phyloP scores from a whole-genome alignment of 2,797 vertebrate genomes.

The Acipenser transmontanus region DNA sequence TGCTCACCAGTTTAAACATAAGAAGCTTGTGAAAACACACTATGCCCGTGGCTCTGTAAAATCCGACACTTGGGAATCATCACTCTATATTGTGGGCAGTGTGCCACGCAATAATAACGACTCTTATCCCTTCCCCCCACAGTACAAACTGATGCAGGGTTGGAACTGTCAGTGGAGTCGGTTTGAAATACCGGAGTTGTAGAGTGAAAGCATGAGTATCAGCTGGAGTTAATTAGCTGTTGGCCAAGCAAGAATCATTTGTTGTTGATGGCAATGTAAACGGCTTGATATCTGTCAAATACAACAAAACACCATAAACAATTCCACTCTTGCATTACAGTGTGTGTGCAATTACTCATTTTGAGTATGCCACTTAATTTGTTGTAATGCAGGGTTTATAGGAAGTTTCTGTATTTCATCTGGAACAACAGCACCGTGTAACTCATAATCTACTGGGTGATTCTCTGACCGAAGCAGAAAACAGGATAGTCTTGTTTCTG shows the following conservation, averaged over 20 bases:
- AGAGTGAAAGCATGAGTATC: too few species aligned
- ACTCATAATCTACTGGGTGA: not conserved
- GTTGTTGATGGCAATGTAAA: too few species aligned
- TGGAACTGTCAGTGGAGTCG: too few species aligned
- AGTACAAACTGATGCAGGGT: too few species aligned
- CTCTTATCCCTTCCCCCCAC: not conserved
- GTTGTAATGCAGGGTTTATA: not conserved
- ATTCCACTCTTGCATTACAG: too few species aligned
- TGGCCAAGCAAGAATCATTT: too few species aligned
- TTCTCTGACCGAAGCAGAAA: not conserved
- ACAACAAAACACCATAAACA: too few species aligned
- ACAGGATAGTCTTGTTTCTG: not conserved
- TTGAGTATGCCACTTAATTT: constrained; percentile 2
- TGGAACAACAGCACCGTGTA: not conserved
- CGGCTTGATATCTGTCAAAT: too few species aligned
- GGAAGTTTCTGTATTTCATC: not conserved
- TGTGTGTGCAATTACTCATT: not conserved
- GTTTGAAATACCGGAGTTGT: too few species aligned
- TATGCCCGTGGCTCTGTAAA: not conserved
- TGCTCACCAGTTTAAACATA: constrained; percentile 7
- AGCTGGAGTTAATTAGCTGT: too few species aligned
- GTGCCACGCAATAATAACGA: not conserved
- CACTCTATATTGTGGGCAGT: not conserved
- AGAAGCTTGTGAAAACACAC: constrained; percentile 1
- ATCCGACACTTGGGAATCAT: not conserved